A percentile compares a stretch with the other conserved stretches of the same genome.
These are phyloP conservation scores for Coelopa pilipes DNA, from an alignment of 2,888 invertebrate genomes.

Conservation along the genomic window DNA sequence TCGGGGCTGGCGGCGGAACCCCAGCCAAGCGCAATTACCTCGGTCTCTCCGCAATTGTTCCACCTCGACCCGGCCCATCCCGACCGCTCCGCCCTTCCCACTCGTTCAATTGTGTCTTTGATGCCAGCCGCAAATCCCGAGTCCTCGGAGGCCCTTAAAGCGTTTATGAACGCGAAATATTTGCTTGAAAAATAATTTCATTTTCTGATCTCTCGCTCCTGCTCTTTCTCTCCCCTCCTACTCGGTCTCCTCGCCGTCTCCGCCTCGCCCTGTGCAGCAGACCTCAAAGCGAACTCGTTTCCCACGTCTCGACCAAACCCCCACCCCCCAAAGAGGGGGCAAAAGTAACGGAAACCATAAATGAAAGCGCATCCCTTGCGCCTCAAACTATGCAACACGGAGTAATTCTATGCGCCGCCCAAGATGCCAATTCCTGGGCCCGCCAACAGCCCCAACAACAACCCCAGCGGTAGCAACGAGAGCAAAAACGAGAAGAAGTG, in stretches of 20 bases:
- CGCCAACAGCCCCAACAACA: too few relatives aligned
- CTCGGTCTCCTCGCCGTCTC: neutral
- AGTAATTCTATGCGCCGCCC: constrained; percentile 12
- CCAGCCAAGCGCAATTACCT: too few relatives aligned
- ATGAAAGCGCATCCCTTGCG: constrained; percentile 28
- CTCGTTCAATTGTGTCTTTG: constrained; percentile 24
- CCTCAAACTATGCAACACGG: constrained; percentile 33
- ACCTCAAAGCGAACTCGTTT: constrained; percentile 27
- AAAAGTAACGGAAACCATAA: constrained; percentile 4
- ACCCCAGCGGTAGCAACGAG: neutral
- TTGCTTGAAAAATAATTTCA: constrained; percentile 27
- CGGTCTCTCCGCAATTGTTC: too few relatives aligned
- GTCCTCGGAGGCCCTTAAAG: constrained; percentile 15
- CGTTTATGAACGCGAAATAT: constrained; percentile 17
- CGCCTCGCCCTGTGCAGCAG: constrained; percentile 19
- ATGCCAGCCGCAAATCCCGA: constrained; percentile 19
- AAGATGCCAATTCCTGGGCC: neutral
- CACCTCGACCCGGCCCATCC: neutral
- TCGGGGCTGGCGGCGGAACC: too few relatives aligned
- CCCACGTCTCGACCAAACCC: neutral
- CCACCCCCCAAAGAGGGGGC: neutral
- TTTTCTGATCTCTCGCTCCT: constrained; percentile 1
- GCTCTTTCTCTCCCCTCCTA: neutral
- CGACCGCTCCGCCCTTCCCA: neutral
- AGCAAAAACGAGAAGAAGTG: neutral